A percentile compares a stretch with the other conserved stretches of the same genome.
Evolutionary conservation across 1,140 invertebrate genomes (phyloP).

Genomic region (Proctacanthus coquilletti): DNA sequence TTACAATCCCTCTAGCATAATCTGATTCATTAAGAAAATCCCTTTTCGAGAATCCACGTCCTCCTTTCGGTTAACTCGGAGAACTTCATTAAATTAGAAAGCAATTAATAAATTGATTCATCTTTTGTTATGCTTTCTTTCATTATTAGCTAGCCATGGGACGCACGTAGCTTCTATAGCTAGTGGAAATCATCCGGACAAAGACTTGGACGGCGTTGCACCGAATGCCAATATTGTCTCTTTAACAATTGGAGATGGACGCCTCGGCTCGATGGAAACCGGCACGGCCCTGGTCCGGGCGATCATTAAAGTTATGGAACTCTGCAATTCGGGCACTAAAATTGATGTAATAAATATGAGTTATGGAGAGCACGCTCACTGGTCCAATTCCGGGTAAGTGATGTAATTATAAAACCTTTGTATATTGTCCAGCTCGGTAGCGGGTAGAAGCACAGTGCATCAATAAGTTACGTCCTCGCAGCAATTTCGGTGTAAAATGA

Average conservation of each 20-base stretch:
- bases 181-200: constrained; percentile 76
- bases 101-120: not conserved
- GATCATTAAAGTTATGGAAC: constrained; percentile 72
- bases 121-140: too few relatives aligned
- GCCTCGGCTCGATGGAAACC: constrained; percentile 89
- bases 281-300: constrained; percentile 80
- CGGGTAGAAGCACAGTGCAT: too few relatives aligned
- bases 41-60: too few relatives aligned
- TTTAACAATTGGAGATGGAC: constrained; percentile 78
- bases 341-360: constrained; percentile 95
- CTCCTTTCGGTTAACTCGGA: too few relatives aligned
- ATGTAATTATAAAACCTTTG: too few relatives aligned
- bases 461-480: too few relatives aligned
- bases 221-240: constrained; percentile 94
- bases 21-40: too few relatives aligned
- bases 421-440: too few relatives aligned
- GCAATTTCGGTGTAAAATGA: too few relatives aligned
- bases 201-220: constrained; percentile 86
- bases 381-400: constrained; percentile 75
- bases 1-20: too few relatives aligned
- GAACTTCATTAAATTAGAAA: not conserved
- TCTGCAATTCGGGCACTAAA: constrained; percentile 37
- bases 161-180: constrained; percentile 96
- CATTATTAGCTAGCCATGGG: constrained; percentile 69
- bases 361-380: constrained; percentile 89